phyloP scores from a whole-genome alignment of 2,888 invertebrate species.

The Thymelicus lineola region DNA sequence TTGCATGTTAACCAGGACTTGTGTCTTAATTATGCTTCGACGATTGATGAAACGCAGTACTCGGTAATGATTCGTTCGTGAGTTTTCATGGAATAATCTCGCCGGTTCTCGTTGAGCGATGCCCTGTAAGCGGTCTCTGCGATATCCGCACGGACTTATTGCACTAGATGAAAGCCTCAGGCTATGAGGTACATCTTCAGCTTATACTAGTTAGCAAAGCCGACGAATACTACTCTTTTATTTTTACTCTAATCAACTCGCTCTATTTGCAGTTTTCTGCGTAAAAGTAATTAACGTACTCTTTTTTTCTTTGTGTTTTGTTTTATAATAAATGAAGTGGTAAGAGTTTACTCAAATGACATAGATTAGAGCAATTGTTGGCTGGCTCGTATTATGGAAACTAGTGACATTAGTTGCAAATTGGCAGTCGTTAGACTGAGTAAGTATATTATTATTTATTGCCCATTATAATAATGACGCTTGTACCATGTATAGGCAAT shows the following conservation, averaged over 20 bases:
- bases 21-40: slow-evolving; percentile 70
- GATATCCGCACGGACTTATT: slow-evolving; percentile 49
- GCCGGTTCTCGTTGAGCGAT: slow-evolving; percentile 50
- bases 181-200: slow-evolving; percentile 55
- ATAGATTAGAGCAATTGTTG: slow-evolving; percentile 12
- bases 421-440: slow-evolving; percentile 18
- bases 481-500: slow-evolving; percentile 13
- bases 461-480: slow-evolving; percentile 2
- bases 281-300: slow-evolving; percentile 9
- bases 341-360: background rate
- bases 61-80: slow-evolving; percentile 67
- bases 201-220: slow-evolving; percentile 51
- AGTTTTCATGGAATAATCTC: slow-evolving; percentile 69
- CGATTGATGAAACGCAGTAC: slow-evolving; percentile 69
- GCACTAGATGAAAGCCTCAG: slow-evolving; percentile 45
- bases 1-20: slow-evolving; percentile 28
- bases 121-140: slow-evolving; percentile 43
- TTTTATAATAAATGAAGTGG: slow-evolving; percentile 13
- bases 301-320: background rate
- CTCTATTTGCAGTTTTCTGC: slow-evolving; percentile 23
- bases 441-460: slow-evolving; percentile 24
- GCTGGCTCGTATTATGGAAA: slow-evolving; percentile 18
- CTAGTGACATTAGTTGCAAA: slow-evolving; percentile 14
- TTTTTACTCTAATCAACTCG: slow-evolving; percentile 28
- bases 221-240: slow-evolving; percentile 35